Percentiles rank a stretch among this genome's conserved stretches.
These are phyloP conservation scores for Sus cebifrons DNA, from an alignment of 2,797 vertebrate genomes.

Conservation along the genomic window DNA sequence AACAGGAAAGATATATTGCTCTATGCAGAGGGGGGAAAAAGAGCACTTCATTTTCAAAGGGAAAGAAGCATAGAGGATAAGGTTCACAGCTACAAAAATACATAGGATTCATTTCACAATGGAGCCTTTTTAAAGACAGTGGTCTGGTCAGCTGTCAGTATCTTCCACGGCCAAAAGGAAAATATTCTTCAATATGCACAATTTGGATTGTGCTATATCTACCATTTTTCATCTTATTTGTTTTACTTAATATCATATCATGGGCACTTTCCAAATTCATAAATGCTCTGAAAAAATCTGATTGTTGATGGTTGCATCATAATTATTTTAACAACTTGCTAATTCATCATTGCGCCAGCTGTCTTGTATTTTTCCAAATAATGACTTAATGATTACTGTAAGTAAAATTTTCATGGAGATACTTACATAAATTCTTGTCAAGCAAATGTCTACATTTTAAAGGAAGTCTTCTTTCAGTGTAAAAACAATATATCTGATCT, in stretches of 20 bases:
- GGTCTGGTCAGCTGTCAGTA: neutral
- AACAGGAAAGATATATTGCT: constrained; percentile 55
- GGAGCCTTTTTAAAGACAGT: neutral
- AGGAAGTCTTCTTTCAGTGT: constrained; percentile 35
- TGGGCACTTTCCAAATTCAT: neutral
- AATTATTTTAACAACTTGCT: neutral
- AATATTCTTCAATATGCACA: neutral
- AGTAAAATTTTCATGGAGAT: constrained; percentile 19
- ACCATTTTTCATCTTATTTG: neutral
- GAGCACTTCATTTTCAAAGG: constrained; percentile 60
- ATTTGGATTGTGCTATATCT: neutral
- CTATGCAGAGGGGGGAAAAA: constrained; percentile 3
- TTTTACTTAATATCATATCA: neutral
- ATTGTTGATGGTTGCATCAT: neutral
- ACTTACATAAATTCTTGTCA: neutral
- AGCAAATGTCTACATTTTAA: constrained; percentile 33
- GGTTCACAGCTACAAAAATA: constrained; percentile 69
- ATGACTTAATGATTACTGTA: neutral
- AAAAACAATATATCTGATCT: constrained; percentile 60
- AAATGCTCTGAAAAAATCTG: neutral
- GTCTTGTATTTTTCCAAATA: constrained; percentile 43
- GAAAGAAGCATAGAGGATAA: constrained; percentile 52
- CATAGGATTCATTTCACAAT: constrained; percentile 47
- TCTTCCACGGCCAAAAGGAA: neutral
- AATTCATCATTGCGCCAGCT: neutral